Evolutionary conservation across 2,888 invertebrate genomes (phyloP), one percentile per base, ranked within the genome.

Genomic region (Eristalis pertinax): DNA sequence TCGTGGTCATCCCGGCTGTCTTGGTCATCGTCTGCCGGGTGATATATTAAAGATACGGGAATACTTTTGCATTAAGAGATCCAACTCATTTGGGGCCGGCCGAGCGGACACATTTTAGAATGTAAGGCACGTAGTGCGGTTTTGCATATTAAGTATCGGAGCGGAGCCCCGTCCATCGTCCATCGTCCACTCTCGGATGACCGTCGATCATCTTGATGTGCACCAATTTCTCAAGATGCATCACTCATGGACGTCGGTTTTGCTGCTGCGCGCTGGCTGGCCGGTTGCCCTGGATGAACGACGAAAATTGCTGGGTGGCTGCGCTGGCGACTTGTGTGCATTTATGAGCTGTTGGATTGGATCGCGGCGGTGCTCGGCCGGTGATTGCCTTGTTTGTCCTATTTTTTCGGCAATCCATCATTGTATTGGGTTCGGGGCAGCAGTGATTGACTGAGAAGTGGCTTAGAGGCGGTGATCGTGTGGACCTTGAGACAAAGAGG

Each of bases 181-280:
- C 43, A 43, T 29, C 29, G 35, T 35, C 35, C 35, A 35, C 43
- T 50, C 19, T 50, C 50, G 50, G 76, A 84, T 87, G 84, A 76
- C 84, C 84, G 87, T 87, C 84, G 84, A 84, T 84, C 87, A 87
- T 87, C 83, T 87, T 87, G 84, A 87, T 87, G 87, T 87, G 87
- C 75, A 84, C 87, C 87, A 87, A 87, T 87, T 84, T 87, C 80
- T 87, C 87, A 87, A 87, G 79, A 87, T 87, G 84, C 87, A 84
- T 87, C 84, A 80, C 68, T 84, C 86, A 79, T 80, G 43, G 26
- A 7, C 19, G 32, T 38, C 29, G 32, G 43, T 15, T 1, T 67
- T 38, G 13, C 5, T 2, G 22, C 22, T 58, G 19, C n/a, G n/a
- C n/a, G 22, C 24, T n/a, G 58, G 24, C 13, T 1, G 60, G 11